Base-by-base conservation (phyloP, 2,797 vertebrate species). In the Sphenodon punctatus region DNA sequence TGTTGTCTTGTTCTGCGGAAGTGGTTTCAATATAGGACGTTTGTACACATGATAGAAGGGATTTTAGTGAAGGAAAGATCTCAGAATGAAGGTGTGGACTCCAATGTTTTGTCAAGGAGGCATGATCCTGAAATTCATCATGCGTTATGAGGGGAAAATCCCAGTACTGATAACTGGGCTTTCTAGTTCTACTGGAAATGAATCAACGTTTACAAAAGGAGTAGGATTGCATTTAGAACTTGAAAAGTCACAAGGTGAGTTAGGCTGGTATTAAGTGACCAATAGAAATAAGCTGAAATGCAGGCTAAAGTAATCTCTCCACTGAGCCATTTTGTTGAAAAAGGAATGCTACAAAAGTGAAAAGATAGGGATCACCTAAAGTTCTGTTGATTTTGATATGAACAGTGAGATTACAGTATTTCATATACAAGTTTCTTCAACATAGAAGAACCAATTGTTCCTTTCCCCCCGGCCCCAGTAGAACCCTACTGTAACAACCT, bases 371-470 rank as follows among this genome's bases (percentile, higher is more conserved):
- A 85, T 8, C 42, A 27, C 90, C 85, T 89, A 73, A 67, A 69
- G 89, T 53, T 83, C 69, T 38, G 64, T 58, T 92, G 85, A 76
- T 68, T 88, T 82, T 85, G 77, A 75, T 67, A 88, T 23, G 72
- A 90, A 88, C 71, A 89, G 80, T 61, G 89, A 89, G 41, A 82
- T 32, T 20, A 92, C 87, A 91, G 73, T 93, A 92, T 48, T 75
- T 89, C 89, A 80, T 79, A 64, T 14, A 88, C 65, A 73, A 85
- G 78, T 89, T 82, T 77, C 85, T 43, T 84, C 60, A 91, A 77
- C 78, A 84, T n/a, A n/a, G n/a, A n/a, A n/a, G n/a, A n/a, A n/a
- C n/a, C n/a, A n/a, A 36, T 92, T 36, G 0, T 20, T 82, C 70
- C 74, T 85, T 89, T 23, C 92, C 89, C 89, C 64, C 42, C 30